These are phyloP conservation scores for Cynocephalus volans DNA, from an alignment of 2,113 vertebrate species.

Conservation along the genomic window DNA sequence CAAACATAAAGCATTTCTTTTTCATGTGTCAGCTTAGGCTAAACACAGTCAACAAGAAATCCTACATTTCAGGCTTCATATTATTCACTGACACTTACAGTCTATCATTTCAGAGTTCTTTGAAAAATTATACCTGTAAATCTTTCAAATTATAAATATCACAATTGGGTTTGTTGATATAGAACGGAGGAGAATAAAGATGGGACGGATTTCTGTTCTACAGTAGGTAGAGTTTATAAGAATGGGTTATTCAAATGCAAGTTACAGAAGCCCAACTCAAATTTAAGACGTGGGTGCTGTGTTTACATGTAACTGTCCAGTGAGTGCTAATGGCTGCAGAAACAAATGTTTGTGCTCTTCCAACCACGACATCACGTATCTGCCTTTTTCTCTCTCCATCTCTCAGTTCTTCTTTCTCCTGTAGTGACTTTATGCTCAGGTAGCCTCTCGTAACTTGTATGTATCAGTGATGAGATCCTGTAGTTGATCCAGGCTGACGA, in stretches of 20 bases:
- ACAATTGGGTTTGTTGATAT: not conserved
- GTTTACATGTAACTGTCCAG: not conserved
- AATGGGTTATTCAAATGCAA: not conserved
- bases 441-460: not conserved
- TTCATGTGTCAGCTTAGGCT: not conserved
- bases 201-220: not conserved
- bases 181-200: not conserved
- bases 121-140: not conserved
- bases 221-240: not conserved
- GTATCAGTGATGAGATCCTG: not conserved
- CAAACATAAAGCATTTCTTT: not conserved
- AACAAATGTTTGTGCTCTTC: not conserved
- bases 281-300: not conserved
- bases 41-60: not conserved
- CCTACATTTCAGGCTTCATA: not conserved
- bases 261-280: not conserved
- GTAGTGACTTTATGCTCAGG: not conserved
- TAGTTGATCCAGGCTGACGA: not conserved
- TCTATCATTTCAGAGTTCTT: not conserved
- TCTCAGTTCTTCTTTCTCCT: not conserved
- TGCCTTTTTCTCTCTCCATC: not conserved
- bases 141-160: not conserved
- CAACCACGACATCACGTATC: not conserved
- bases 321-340: not conserved
- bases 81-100: not conserved